Base-by-base conservation (phyloP, 2,797 vertebrate genomes). In the Darevskia nairensis region DNA sequence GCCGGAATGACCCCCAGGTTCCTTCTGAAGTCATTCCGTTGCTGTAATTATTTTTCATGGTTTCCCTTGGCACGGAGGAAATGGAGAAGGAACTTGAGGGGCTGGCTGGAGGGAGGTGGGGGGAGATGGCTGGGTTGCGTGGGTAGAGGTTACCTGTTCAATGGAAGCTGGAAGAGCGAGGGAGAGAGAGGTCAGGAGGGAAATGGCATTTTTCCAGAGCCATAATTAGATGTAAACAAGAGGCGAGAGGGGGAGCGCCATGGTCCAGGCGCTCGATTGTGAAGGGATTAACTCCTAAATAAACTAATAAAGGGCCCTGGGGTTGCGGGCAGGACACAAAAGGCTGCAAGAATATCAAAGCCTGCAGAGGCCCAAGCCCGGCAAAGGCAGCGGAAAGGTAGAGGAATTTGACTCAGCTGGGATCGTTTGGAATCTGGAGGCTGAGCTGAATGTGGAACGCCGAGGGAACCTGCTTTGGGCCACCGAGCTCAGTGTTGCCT, bases 211-310 rank as follows among this genome's bases (percentile, higher is more conserved):
- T 96, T 80, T 41, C 50, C 89, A 95, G 96, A 87, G 90, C 90
- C 95, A 92, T 97, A 97, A 97, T 97, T 97, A 97, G 96, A 95
- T 94, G 94, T 96, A 96, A 96, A 97, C 96, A 97, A 96, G 95
- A 97, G 95, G 93, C 94, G 94, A 94, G 95, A 93, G 92, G 91
- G 87, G 95, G 89, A 81, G 92, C 89, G 66, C 39, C 4, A 1
- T 44, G 94, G 93, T 94, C 93, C 94, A 94, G 95, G 95, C 92
- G 81, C 89, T 92, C 89, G 88, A 96, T 97, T 96, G 96, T 96
- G 92, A 86, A 88, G 90, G 96, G 97, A 97, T 97, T 97, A 97
- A 95, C 97, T 96, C 95, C 92, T 96, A 95, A 96, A 93, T 96
- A 96, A 97, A 96, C 95, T 95, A 95, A 95, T 96, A 95, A 95